Evolutionary conservation across 2,113 vertebrate genomes (phyloP), one percentile per base, ranked within the genome.

Genomic region (Lophura nycthemera): DNA sequence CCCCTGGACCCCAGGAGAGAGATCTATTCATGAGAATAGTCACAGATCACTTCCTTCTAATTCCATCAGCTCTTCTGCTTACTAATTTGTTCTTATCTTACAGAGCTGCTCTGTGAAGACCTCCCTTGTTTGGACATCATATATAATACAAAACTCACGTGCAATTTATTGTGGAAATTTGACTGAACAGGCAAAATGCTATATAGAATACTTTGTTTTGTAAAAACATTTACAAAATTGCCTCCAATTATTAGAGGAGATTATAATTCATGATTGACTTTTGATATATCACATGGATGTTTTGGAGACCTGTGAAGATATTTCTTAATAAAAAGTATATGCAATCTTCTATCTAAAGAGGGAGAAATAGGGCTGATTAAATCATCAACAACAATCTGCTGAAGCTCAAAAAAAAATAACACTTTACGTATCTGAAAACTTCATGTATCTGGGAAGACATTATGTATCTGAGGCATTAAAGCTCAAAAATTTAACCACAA

Each of bases 331-430:
- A 70, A 88, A 90, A 40, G 11, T 1, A 3, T 8, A 8, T n/a
- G 25, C 19, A 83, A 74, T 63, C 42, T 43, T 70, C 25, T n/a
- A 57, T n/a, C 16, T 83, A 38, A 84, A 56, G 25, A 66, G 36
- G 13, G 13, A 78, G 73, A 88, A 83, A n/a, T 83, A 84, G 16
- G 30, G 30, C 30, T 88, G 88, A 75, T n/a, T 48, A 21, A 88
- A 21, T 82, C 17, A 86, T 69, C 57, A 65, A 15, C 2, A 86
- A 65, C 82, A 79, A 84, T 42, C 48, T 79, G 25, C 47, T 72
- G 66, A 92, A 90, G 59, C 14, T 36, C 50, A 18, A 40, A 47
- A 79, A 92, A 88, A 91, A 73, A 77, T 67, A 86, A 93, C 87
- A 70, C 27, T 56, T 69, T 11, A 29, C 24, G 36, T 65, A 82